Conservation (phyloP, 2,888 invertebrate genomes). For the Venusia cambrica region DNA sequence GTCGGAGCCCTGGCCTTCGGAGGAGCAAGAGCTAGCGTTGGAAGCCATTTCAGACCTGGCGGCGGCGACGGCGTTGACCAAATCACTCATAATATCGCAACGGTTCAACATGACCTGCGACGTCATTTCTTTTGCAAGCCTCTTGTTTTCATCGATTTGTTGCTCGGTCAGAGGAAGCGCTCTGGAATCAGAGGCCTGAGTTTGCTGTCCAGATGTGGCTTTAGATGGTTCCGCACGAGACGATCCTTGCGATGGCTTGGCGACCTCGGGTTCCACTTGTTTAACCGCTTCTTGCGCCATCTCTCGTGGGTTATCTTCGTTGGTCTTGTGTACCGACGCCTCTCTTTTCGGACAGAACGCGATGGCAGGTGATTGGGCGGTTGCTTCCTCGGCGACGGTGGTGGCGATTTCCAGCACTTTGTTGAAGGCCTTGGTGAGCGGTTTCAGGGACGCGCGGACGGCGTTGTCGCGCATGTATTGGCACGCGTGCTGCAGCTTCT, state of each 20-base stretch:
- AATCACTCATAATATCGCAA: not conserved
- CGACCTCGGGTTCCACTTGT: not conserved
- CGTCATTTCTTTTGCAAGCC: not conserved
- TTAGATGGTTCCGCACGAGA: too few relatives aligned
- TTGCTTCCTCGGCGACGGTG: conserved; percentile 8
- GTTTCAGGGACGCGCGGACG: not conserved
- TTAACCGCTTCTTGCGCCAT: not conserved
- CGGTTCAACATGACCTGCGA: too few relatives aligned
- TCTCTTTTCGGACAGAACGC: conserved; percentile 8
- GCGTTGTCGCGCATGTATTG: conserved; percentile 6
- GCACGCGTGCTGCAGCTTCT: conserved; percentile 14
- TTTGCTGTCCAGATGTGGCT: not conserved
- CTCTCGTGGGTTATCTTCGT: not conserved
- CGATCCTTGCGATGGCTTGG: too few relatives aligned
- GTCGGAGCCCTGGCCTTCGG: conserved; percentile 6
- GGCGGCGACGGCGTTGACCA: conserved; percentile 2
- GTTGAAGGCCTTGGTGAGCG: conserved; percentile 1
- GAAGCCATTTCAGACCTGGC: conserved; percentile 4
- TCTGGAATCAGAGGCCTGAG: not conserved
- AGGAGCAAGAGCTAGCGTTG: conserved; percentile 11
- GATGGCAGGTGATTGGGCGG: conserved; percentile 1
- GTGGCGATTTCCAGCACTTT: conserved; percentile 8
- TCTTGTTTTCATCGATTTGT: too few relatives aligned
- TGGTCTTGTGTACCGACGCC: not conserved
- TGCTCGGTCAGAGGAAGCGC: not conserved